Conservation (phyloP, 1,140 invertebrate genomes). For the Medauroidea extradentata region DNA sequence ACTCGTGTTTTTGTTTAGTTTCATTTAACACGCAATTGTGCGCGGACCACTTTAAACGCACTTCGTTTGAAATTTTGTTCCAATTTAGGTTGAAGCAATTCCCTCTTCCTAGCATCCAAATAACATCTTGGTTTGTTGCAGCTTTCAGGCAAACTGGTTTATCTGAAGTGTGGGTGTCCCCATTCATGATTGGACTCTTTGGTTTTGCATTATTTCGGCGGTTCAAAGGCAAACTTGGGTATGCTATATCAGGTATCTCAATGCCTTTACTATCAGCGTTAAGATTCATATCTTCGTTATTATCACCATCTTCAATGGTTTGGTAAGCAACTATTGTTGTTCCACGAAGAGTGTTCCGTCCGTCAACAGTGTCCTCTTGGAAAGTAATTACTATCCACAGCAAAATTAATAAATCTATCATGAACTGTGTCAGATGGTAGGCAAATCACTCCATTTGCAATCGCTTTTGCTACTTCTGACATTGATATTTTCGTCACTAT, state of each 20-base stretch:
- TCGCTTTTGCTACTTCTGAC: constrained; percentile 1
- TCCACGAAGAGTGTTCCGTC: constrained; percentile 2
- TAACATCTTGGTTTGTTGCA: constrained; percentile 3
- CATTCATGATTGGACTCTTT: too few relatives aligned
- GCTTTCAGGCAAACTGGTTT: background rate
- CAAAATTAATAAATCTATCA: too few relatives aligned
- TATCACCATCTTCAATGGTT: constrained; percentile 3
- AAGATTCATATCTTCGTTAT: too few relatives aligned
- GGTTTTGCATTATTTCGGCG: too few relatives aligned
- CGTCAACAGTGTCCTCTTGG: too few relatives aligned
- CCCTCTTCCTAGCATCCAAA: background rate
- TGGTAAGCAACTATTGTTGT: constrained; percentile 6
- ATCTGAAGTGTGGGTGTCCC: background rate
- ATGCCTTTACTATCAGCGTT: too few relatives aligned
- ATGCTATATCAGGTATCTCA: too few relatives aligned
- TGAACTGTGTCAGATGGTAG: background rate
- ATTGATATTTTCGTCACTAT: background rate
- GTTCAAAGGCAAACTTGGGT: too few relatives aligned
- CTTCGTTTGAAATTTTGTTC: background rate
- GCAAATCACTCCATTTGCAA: background rate
- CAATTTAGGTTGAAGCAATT: background rate
- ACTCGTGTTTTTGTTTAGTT: too few relatives aligned
- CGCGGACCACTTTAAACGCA: constrained; percentile 2
- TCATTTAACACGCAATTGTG: background rate
- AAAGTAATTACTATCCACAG: too few relatives aligned